Percentiles rank a stretch among this genome's conserved stretches.
Conservation (phyloP, 2,888 invertebrate genomes). For the Lochmaea crataegi region DNA sequence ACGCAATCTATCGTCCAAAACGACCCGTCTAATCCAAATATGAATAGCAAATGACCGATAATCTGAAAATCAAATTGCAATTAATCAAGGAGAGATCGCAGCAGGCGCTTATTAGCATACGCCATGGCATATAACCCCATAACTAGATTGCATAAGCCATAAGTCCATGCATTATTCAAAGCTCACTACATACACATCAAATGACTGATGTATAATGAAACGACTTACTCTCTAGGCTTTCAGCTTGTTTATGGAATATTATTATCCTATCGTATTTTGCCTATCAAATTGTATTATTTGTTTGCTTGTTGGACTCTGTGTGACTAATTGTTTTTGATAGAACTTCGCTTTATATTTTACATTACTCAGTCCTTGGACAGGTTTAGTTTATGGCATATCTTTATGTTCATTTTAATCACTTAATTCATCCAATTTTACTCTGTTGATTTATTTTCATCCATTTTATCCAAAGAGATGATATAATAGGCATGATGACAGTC, state of each 20-base stretch:
- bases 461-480: neutral
- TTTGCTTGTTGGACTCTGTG: slow-evolving; percentile 7
- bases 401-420: neutral
- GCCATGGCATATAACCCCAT: slow-evolving; percentile 42
- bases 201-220: slow-evolving; percentile 60
- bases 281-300: slow-evolving; percentile 29
- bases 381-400: neutral
- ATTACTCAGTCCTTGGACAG: neutral
- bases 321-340: slow-evolving; percentile 20
- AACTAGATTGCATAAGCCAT: slow-evolving; percentile 57
- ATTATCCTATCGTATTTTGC: slow-evolving; percentile 31
- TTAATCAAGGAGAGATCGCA: slow-evolving; percentile 59
- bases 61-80: slow-evolving; percentile 64
- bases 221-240: slow-evolving; percentile 51
- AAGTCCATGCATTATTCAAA: slow-evolving; percentile 59
- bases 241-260: slow-evolving; percentile 41
- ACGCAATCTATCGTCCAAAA: slow-evolving; percentile 32
- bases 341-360: slow-evolving; percentile 6
- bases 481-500: neutral
- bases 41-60: slow-evolving; percentile 60
- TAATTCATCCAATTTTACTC: neutral
- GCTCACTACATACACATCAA: slow-evolving; percentile 46
- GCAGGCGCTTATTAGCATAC: slow-evolving; percentile 58
- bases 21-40: slow-evolving; percentile 50
- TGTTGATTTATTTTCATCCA: neutral